Conservation (phyloP, 2,888 invertebrate genomes). For the Cantharis nigra region DNA sequence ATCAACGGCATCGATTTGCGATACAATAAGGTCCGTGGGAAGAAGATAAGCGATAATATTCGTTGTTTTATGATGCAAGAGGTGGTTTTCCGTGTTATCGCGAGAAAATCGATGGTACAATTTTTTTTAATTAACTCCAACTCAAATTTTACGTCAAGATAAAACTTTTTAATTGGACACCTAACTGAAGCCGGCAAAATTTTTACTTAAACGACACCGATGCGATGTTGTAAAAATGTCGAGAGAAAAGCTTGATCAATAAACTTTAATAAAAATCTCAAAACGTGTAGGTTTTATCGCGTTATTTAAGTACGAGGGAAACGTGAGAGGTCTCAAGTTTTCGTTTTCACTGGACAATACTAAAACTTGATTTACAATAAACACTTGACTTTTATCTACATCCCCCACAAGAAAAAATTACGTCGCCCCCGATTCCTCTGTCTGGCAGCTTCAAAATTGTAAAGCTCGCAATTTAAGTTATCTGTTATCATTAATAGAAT, state of each 20-base stretch:
- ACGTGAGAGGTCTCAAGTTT: background rate
- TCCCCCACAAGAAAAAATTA: background rate
- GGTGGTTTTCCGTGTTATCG: background rate
- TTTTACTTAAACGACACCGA: background rate
- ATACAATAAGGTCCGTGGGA: constrained; percentile 14
- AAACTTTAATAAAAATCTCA: constrained; percentile 1
- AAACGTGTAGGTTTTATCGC: constrained; percentile 2
- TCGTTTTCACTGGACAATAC: background rate
- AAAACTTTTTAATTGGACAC: background rate
- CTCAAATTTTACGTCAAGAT: background rate
- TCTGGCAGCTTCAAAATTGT: background rate
- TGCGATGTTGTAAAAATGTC: background rate
- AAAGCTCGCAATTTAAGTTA: background rate
- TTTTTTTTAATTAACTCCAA: background rate
- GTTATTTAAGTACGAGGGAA: background rate
- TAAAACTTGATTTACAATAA: constrained; percentile 1
- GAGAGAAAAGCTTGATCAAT: background rate
- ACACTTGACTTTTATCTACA: background rate
- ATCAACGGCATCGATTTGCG: constrained; percentile 8
- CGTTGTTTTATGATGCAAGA: constrained; percentile 4
- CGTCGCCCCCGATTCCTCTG: background rate
- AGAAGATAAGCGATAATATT: constrained; percentile 11
- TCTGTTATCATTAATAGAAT: background rate
- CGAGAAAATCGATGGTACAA: background rate
- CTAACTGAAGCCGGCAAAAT: background rate